A percentile compares a stretch with the other conserved stretches of the same genome.
These are phyloP conservation scores for Apus apus DNA, from an alignment of 2,113 vertebrate species.

Conservation along the genomic window DNA sequence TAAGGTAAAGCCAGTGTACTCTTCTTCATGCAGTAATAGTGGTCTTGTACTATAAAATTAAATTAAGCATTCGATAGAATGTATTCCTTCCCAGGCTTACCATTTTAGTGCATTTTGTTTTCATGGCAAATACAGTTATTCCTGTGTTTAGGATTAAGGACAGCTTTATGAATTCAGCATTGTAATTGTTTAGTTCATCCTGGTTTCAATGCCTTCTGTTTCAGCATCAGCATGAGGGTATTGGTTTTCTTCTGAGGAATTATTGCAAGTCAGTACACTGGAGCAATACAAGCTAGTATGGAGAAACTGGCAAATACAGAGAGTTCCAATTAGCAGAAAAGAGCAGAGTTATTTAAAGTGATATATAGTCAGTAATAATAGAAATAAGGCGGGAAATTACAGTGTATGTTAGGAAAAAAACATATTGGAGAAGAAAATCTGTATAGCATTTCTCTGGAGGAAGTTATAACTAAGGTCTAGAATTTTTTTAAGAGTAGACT, in stretches of 20 bases:
- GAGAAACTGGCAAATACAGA: background rate
- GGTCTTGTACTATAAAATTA: background rate
- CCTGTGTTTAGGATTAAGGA: background rate
- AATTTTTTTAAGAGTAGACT: background rate
- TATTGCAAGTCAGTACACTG: background rate
- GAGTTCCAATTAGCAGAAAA: background rate
- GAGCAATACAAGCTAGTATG: background rate
- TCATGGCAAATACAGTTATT: background rate
- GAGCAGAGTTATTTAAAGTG: background rate
- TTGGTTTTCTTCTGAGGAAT: background rate
- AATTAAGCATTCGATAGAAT: background rate
- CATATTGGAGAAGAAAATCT: background rate
- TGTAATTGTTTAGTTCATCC: background rate
- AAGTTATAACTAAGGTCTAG: background rate
- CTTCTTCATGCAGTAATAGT: background rate
- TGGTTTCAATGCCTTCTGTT: background rate
- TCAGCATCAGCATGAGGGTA: background rate
- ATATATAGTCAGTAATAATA: background rate
- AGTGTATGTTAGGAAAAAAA: background rate
- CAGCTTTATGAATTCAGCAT: background rate
- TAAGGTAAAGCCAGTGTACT: background rate
- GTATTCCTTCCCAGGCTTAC: background rate
- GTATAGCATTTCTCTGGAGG: background rate
- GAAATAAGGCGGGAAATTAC: background rate
- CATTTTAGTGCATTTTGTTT: background rate